These are phyloP conservation scores for Trichogramma pretiosum DNA, from an alignment of 1,140 invertebrate species.

Conservation along the genomic window DNA sequence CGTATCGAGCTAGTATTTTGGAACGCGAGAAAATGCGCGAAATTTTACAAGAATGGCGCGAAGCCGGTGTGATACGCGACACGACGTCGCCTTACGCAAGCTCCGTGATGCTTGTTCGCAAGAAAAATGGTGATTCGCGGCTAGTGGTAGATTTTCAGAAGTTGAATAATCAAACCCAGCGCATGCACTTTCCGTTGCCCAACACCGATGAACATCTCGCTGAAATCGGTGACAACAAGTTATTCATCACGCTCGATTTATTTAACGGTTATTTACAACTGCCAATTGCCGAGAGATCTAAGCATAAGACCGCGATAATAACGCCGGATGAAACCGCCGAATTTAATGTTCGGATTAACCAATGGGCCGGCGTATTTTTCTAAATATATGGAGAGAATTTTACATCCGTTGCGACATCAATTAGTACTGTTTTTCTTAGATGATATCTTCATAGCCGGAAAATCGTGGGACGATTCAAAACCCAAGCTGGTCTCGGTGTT, in stretches of 20 bases:
- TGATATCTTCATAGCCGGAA: conserved; percentile 14
- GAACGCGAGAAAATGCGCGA: conserved; percentile 16
- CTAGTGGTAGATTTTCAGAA: conserved; percentile 11
- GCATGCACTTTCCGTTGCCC: conserved; percentile 13
- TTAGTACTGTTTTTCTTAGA: conserved; percentile 15
- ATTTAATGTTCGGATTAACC: conserved; percentile 18
- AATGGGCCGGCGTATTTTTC: conserved; percentile 19
- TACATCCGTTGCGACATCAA: conserved; percentile 12
- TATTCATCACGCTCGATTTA: conserved; percentile 17
- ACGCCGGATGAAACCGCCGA: conserved; percentile 18
- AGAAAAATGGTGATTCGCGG: conserved; percentile 10
- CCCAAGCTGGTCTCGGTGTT: background rate
- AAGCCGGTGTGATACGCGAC: conserved; percentile 3
- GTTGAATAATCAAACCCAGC: conserved; percentile 12
- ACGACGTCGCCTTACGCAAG: conserved; percentile 10
- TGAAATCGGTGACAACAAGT: background rate
- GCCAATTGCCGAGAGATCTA: conserved; percentile 8
- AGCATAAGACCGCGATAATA: conserved; percentile 19
- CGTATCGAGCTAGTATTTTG: conserved; percentile 5
- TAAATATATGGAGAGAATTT: conserved; percentile 11
- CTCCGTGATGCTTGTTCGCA: conserved; percentile 2
- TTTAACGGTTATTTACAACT: conserved; percentile 18
- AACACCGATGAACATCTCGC: conserved; percentile 14
- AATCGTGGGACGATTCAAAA: conserved; percentile 7
- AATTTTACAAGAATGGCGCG: conserved; percentile 13